Percentiles rank a stretch among this genome's conserved stretches.
Evolutionary conservation across 2,888 invertebrate species (phyloP).

Genomic region (Galerucella calmariensis): DNA sequence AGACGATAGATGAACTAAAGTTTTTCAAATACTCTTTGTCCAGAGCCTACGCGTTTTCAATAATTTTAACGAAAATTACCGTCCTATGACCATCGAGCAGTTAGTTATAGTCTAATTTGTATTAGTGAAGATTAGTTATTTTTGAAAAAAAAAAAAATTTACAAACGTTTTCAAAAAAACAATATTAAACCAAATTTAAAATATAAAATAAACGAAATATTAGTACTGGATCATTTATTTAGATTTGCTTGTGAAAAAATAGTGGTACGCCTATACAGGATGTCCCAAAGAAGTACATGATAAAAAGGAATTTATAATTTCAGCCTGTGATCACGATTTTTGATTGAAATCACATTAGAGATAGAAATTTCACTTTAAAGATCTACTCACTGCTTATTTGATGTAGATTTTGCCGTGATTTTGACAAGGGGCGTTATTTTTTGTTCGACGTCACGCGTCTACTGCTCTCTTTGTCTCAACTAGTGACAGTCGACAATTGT

Average conservation of each 20-base stretch:
- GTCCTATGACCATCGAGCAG: not conserved
- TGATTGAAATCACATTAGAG: not conserved
- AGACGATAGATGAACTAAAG: too few relatives aligned
- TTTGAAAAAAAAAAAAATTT: not conserved
- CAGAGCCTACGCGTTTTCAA: not conserved
- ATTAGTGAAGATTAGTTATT: not conserved
- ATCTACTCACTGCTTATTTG: not conserved
- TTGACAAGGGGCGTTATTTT: not conserved
- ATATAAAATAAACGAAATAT: too few relatives aligned
- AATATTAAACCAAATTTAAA: not conserved
- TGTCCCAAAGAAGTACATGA: too few relatives aligned
- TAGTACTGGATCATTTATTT: too few relatives aligned
- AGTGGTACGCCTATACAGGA: too few relatives aligned
- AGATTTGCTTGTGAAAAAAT: too few relatives aligned
- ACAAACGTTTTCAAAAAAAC: not conserved
- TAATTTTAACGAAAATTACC: not conserved
- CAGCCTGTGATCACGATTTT: not conserved
- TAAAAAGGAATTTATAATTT: not conserved
- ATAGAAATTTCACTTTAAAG: not conserved
- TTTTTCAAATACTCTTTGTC: too few relatives aligned
- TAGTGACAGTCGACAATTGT: too few relatives aligned
- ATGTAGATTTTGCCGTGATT: not conserved
- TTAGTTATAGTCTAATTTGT: not conserved
- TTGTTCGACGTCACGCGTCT: not conserved
- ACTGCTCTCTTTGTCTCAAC: too few relatives aligned